These are phyloP conservation scores for Athalia rosae DNA, from an alignment of 2,888 invertebrate genomes.

Conservation along the genomic window DNA sequence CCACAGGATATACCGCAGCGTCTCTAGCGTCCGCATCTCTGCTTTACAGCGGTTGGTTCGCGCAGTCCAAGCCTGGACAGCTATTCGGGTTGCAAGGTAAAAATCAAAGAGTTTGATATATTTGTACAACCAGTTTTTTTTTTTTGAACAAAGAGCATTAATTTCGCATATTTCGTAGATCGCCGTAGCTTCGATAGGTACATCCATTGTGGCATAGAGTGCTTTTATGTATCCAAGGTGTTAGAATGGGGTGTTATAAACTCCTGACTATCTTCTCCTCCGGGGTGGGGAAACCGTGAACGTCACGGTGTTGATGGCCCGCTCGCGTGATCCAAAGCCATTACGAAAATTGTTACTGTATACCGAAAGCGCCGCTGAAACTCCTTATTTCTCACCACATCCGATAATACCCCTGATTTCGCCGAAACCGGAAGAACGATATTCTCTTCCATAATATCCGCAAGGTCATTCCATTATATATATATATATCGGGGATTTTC, in stretches of 20 bases:
- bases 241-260: conserved; percentile 23
- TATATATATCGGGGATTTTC: conserved; percentile 1
- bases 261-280: conserved; percentile 4
- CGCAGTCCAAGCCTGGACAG: conserved; percentile 72
- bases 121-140: neutral
- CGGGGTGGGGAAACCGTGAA: neutral
- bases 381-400: conserved; percentile 61
- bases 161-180: neutral
- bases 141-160: neutral
- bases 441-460: neutral
- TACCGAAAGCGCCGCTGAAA: conserved; percentile 52
- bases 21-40: conserved; percentile 69
- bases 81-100: conserved; percentile 81
- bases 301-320: conserved; percentile 59
- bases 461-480: neutral
- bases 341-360: conserved; percentile 53
- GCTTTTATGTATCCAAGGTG: neutral
- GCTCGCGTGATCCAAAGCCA: conserved; percentile 67
- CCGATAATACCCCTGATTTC: conserved; percentile 60
- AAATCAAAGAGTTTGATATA: conserved; percentile 38
- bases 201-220: neutral
- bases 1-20: conserved; percentile 64
- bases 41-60: conserved; percentile 70
- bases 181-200: neutral
- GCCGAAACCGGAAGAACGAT: conserved; percentile 26